Evolutionary conservation across 2,888 invertebrate genomes (phyloP), one percentile per base, ranked within the genome.

Genomic region (Cyaniris semiargus): DNA sequence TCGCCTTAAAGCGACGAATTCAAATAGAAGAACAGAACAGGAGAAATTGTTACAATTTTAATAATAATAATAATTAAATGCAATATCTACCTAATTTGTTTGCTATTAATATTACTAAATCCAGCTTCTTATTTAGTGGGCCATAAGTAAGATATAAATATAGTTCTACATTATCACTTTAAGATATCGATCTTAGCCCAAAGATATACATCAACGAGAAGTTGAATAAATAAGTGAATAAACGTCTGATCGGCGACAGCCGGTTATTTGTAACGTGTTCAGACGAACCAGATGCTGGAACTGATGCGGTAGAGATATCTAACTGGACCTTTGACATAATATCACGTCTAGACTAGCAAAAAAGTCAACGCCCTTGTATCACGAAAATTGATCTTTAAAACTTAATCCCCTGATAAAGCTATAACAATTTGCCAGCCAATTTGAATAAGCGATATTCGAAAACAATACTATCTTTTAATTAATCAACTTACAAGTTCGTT

Each of bases 391-490:
- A 15, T 66, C 27, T 60, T 23, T 4, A 23, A 13, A 66, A 66
- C 27, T 27, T 66, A 66, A 66, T 66, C 60, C 60, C 13, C 13
- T 23, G 23, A 23, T 27, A 18, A 31, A 21, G 4, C 18, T 10
- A 31, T 31, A 66, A 66, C 27, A 66, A 66, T 66, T 66, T 66
- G 66, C 27, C 66, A 18, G 66, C 27, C 66, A 66, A 66, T 27
- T 66, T 31, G 10, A 66, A 31, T 31, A 31, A 31, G 27, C 66
- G 66, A 18, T 66, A 58, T 60, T 60, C 58, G 27, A 27, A 66
- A 66, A 66, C 66, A 66, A 66, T 15, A 66, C 66, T 66, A 66
- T 66, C 66, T 66, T 66, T 31, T 66, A 66, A 66, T 31, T 66
- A 66, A 66, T 66, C 31, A 66, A 66, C 27, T 66, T 18, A 60